Base-by-base conservation (phyloP, 2,888 invertebrate genomes). In the Gonocerus acuteangulatus region DNA sequence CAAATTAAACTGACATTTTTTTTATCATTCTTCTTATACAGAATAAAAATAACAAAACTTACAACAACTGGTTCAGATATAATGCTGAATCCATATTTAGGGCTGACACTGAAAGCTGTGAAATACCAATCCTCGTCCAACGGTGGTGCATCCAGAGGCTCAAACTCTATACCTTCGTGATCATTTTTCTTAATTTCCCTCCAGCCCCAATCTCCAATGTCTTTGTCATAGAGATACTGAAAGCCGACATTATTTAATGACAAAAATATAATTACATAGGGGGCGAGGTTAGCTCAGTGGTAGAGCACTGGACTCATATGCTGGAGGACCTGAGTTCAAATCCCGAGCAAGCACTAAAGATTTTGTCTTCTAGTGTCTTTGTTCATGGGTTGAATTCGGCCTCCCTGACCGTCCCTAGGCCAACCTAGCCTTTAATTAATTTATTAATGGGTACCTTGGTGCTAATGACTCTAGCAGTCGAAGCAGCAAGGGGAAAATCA, bases 31-130 rank as follows among this genome's bases (percentile, higher is more conserved):
- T 32, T 9, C 11, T 32, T 9, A 32, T 9, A 32, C 11, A 9
- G 6, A 32, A 32, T 32, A 32, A 32, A 9, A 6, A 32, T 32
- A 32, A 6, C 11, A 32, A 19, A 13, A 69, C 73, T 70, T 71
- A 79, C 79, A 70, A 72, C 69, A 44, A 76, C 71, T 13, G 78
- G 77, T 23, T 70, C 66, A 21, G 74, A 72, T 62, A 79, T 71
- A 23, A 80, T 73, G 13, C 78, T 77, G 63, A 81, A 75, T 2
- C 80, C 80, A 47, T 72, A 71, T 21, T 74, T 72, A 63, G 74
- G 72, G 66, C 78, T 78, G 65, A 80, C 72, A 45, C 77, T 76
- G 67, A 80, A 76, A 1, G 76, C 79, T 64, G 75, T 76, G 34
- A 80, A 71, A 42, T 76, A 75, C 77, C 79, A 81, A n/a, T 71